phyloP scores from a whole-genome alignment of 2,797 vertebrate species.

The Tachyglossus aculeatus region DNA sequence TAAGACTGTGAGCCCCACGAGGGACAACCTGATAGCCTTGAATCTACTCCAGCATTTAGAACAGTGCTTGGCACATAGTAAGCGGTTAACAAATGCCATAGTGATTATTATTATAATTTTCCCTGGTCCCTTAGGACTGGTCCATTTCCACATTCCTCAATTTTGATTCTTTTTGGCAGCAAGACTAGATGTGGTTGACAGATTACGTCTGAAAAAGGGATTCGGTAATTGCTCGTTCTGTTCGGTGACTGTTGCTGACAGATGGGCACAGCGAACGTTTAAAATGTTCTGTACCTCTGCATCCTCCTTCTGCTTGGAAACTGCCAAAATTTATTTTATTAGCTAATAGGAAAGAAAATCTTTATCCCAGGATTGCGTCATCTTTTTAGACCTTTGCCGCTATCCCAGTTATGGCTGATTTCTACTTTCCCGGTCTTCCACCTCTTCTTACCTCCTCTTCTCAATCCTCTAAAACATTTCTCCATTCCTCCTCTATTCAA shows the following conservation, averaged over 20 bases:
- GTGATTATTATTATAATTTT: no score
- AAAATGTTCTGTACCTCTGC: slow-evolving; percentile 63
- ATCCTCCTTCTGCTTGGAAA: slow-evolving; percentile 47
- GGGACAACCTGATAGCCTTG: no score
- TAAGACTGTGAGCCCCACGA: no score
- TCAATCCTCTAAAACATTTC: no score
- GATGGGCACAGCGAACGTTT: slow-evolving; percentile 74
- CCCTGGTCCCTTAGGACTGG: slow-evolving; percentile 38
- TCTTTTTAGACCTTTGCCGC: slow-evolving; percentile 10
- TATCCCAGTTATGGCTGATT: slow-evolving; percentile 11
- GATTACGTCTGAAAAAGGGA: slow-evolving; percentile 72
- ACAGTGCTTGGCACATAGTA: no score
- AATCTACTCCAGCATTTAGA: no score
- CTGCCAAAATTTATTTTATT: slow-evolving; percentile 65
- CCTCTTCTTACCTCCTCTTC: not conserved
- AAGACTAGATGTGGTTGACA: slow-evolving; percentile 59
- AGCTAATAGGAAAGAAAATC: slow-evolving; percentile 58
- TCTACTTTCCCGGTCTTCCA: not conserved
- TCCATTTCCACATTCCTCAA: slow-evolving; percentile 47
- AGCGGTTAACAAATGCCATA: no score
- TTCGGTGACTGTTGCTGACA: slow-evolving; percentile 64
- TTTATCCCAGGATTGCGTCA: slow-evolving; percentile 26
- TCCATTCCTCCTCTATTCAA: not conserved
- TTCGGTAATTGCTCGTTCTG: slow-evolving; percentile 73
- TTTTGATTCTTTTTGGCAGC: slow-evolving; percentile 70